Base-by-base conservation (phyloP, 1,140 invertebrate genomes). In the Drosophila gunungcola region DNA sequence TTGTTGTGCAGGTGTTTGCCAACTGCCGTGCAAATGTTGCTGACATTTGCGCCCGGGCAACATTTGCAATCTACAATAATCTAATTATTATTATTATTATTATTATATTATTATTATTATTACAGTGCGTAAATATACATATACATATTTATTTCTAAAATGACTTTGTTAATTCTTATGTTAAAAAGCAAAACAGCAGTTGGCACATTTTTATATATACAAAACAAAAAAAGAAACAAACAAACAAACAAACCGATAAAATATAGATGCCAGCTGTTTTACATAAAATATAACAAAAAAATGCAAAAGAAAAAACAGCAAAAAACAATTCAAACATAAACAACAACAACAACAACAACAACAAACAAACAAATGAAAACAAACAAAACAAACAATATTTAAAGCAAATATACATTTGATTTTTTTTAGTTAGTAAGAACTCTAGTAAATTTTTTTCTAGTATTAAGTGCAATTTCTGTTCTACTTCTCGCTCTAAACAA, bases 381-480 rank as follows among this genome's bases (percentile, higher is more conserved):
- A 62, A 45, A 49, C 41, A 78, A 76, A 84, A 45, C 62, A 57
- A 80, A 80, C 73, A 51, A 85, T 81, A 86, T 86, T 55, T 80
- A 78, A 88, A 89, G 73, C 79, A 88, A 88, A 88, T 88, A 88
- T 88, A 88, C 83, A 91, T 91, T 80, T 91, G 80, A 90, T 89
- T 91, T 90, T 82, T 82, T 82, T 90, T 90, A 86, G 72, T 88
- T 78, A 32, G 21, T 91, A 91, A 91, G 89, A 68, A 67, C 51
- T 76, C 81, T 91, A 91, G 89, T 85, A 91, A 91, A 91, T 91
- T 91, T 91, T 91, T 91, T 91, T 70, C 58, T 91, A 91, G 83
- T 77, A 79, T 89, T 89, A 86, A 90, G 80, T 78, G 63, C 74
- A 90, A 89, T 75, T 85, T 89, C 75, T 89, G 84, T 89, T 89